A percentile compares a stretch with the other conserved stretches of the same genome.
phyloP scores from a whole-genome alignment of 2,888 invertebrate species.

The Napeogenes inachia region DNA sequence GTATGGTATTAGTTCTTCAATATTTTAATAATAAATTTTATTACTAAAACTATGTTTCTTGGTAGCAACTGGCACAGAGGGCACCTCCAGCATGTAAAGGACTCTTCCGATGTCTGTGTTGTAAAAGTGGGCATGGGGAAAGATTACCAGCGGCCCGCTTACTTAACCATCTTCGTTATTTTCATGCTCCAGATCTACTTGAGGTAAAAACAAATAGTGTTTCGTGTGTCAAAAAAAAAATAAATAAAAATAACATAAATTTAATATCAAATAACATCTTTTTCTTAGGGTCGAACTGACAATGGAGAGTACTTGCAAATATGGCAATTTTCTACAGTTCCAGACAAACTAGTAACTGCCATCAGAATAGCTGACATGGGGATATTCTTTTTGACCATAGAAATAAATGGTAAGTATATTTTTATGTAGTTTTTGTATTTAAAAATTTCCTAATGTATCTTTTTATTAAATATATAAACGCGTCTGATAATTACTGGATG shows the following conservation, averaged over 20 bases:
- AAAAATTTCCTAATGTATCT: not conserved
- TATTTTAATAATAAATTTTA: not conserved
- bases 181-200: constrained; percentile 64
- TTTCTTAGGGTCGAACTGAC: constrained; percentile 60
- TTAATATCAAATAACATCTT: constrained; percentile 12
- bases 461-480: not conserved
- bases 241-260: too few species aligned
- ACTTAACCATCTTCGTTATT: constrained; percentile 72
- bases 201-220: constrained; percentile 53
- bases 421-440: not conserved
- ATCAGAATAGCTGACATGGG: constrained; percentile 68
- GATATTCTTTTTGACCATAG: constrained; percentile 67
- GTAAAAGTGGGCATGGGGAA: constrained; percentile 58
- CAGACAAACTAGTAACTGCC: constrained; percentile 63
- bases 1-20: constrained; percentile 1
- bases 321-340: constrained; percentile 66
- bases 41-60: constrained; percentile 17
- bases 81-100: constrained; percentile 64
- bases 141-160: constrained; percentile 63
- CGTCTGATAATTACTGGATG: too few species aligned
- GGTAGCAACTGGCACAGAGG: constrained; percentile 43
- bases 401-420: constrained; percentile 57
- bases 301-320: constrained; percentile 68
- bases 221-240: too few species aligned
- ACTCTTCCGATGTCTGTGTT: constrained; percentile 71